Percentiles rank a stretch among this genome's conserved stretches.
phyloP scores from a whole-genome alignment of 2,113 vertebrate genomes.

The Eretmochelys imbricata region DNA sequence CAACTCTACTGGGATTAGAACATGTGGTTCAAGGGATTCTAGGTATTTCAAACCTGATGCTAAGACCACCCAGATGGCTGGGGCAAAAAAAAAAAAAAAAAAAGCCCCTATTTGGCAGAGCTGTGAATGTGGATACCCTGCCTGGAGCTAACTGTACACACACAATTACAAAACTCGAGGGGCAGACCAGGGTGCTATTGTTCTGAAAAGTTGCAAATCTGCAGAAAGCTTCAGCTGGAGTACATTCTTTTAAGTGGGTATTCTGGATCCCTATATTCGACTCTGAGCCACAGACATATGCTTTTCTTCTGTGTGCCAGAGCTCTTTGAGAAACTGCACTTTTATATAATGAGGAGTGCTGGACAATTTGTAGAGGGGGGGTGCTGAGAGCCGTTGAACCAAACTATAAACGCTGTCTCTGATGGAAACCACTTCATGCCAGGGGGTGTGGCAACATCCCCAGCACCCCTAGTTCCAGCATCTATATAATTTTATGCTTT shows the following conservation, averaged over 20 bases:
- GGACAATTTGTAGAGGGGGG: no score
- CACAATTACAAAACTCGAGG: slow-evolving; percentile 21
- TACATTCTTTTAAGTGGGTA: accelerated
- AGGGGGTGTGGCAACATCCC: no score
- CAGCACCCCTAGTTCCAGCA: no score
- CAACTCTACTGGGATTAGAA: slow-evolving; percentile 69
- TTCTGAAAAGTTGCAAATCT: slow-evolving; percentile 29
- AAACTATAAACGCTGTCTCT: no score
- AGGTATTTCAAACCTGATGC: slow-evolving; percentile 57
- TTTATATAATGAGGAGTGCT: not conserved
- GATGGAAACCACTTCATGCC: no score
- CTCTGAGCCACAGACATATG: slow-evolving; percentile 3
- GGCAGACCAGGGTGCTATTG: slow-evolving; percentile 46
- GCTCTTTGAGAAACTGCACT: slow-evolving; percentile 48
- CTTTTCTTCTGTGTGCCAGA: slow-evolving; percentile 51
- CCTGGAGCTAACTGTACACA: not conserved
- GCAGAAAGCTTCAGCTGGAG: not conserved
- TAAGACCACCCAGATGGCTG: slow-evolving; percentile 69
- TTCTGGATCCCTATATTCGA: slow-evolving; percentile 48
- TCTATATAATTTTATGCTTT: slow-evolving; percentile 5
- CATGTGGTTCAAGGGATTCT: slow-evolving; percentile 67
- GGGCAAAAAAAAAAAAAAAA: not conserved
- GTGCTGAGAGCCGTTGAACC: no score
- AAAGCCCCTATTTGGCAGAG: slow-evolving; percentile 40
- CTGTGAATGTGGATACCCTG: slow-evolving; percentile 28